phyloP scores from a whole-genome alignment of 2,113 vertebrate genomes.

The Sclerurus mexicanus region DNA sequence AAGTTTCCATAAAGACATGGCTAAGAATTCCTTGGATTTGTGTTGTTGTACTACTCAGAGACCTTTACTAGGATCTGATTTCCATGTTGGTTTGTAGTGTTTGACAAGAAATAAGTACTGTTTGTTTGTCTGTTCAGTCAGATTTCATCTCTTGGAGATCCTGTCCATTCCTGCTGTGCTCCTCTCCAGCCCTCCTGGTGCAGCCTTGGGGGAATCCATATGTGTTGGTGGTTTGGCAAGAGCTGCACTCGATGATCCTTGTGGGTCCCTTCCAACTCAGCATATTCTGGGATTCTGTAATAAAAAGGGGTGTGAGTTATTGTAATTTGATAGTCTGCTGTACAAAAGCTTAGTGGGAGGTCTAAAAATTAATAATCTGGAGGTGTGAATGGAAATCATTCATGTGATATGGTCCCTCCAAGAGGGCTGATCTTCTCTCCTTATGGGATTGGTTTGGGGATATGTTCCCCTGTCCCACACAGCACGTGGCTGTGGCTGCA shows the following conservation, averaged over 20 bases:
- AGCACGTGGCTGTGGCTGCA: rapidly evolving
- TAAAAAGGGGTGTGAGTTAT: neutral
- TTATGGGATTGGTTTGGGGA: neutral
- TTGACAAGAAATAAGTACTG: neutral
- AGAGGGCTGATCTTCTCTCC: neutral
- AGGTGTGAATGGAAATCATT: neutral
- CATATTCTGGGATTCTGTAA: neutral
- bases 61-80: neutral
- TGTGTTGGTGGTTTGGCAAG: neutral
- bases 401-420: neutral
- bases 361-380: neutral
- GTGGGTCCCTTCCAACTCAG: neutral
- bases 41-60: neutral
- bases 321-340: neutral
- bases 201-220: rapidly evolving
- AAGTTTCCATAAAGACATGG: neutral
- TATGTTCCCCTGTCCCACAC: neutral
- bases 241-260: neutral
- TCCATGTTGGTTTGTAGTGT: neutral
- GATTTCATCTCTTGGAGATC: neutral
- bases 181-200: neutral
- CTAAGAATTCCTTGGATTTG: neutral
- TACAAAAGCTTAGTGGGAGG: neutral
- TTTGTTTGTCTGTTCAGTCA: neutral
- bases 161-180: neutral